Evolutionary conservation across 2,797 vertebrate genomes (phyloP), one percentile per base, ranked within the genome.

Genomic region (Rhynchotus rufescens): DNA sequence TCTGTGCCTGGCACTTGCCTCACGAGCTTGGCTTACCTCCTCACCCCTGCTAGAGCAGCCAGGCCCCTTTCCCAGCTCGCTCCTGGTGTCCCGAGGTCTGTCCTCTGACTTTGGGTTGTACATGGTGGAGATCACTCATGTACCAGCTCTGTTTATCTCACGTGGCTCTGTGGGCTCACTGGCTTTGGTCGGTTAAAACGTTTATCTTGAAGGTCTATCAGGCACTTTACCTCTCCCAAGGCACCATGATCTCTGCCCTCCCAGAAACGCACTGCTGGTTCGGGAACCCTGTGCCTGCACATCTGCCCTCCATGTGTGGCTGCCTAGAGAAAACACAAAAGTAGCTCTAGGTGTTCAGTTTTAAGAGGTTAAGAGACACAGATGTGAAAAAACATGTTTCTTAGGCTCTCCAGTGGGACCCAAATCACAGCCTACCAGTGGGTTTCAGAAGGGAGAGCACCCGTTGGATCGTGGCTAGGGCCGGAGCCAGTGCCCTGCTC

Each of bases 391-490:
- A 38, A 52, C 51, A 44, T 9, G 12, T 22, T 76, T 21, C 47
- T 32, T 3, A 23, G 56, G 34, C 36, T 87, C 38, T 80, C 26
- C 34, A n/a, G 40, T 6, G 21, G 23, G n/a, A 40, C 49, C 32
- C 62, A 28, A 36, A 2, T 4, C 40, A 32, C 15, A 38, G 26
- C 10, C 4, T 5, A 12, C 28, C 44, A 32, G 28, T 23, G 59
- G 22, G 34, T 21, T 28, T 42, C n/a, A 60, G 84, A 65, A 32
- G 51, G 34, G 22, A 32, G 26, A 34, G 56, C 32, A 47, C 26
- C 6, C 40, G 21, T 15, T 6, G 15, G 40, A 25, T 36, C 1
- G 1, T 6, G n/a, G 20, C 14, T 36, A 8, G 14, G 16, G 17
- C 42, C 51, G 40, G 21, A 66, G 32, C 36, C 34, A 40, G 34